A percentile compares a stretch with the other conserved stretches of the same genome.
These are phyloP conservation scores for Pipistrellus kuhlii DNA, from an alignment of 2,797 vertebrate species.

Conservation along the genomic window DNA sequence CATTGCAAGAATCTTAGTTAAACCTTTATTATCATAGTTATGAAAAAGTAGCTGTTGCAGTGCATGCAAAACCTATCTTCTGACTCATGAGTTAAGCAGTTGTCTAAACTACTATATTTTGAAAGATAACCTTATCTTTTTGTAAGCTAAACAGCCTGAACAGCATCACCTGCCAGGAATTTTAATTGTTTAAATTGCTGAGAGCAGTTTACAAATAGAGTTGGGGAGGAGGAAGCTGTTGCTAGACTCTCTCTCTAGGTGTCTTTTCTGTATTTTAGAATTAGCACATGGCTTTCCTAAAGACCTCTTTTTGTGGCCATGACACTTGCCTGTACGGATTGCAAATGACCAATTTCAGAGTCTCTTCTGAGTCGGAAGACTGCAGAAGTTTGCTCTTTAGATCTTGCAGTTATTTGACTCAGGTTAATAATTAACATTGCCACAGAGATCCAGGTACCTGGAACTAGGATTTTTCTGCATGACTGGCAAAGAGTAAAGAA, in stretches of 20 bases:
- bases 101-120: conserved; percentile 49
- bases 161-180: conserved; percentile 36
- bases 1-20: conserved; percentile 67
- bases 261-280: conserved; percentile 45
- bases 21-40: conserved; percentile 63
- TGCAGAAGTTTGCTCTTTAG: conserved; percentile 60
- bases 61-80: conserved; percentile 10
- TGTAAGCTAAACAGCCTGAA: conserved; percentile 59
- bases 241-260: neutral
- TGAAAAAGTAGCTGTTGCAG: conserved; percentile 51
- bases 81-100: conserved; percentile 38
- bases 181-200: conserved; percentile 60
- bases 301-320: conserved; percentile 10
- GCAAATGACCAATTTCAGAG: neutral
- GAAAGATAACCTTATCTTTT: conserved; percentile 10
- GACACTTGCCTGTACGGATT: conserved; percentile 43
- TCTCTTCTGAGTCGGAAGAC: conserved; percentile 51
- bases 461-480: conserved; percentile 71
- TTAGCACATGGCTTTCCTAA: conserved; percentile 19
- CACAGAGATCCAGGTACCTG: conserved; percentile 37
- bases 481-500: conserved; percentile 47
- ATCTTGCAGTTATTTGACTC: conserved; percentile 47
- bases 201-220: neutral
- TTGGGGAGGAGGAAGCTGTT: conserved; percentile 27
- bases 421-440: conserved; percentile 76